Percentiles rank a stretch among this genome's conserved stretches.
Evolutionary conservation across 2,888 invertebrate genomes (phyloP).

Genomic region (Cephus pulcher): DNA sequence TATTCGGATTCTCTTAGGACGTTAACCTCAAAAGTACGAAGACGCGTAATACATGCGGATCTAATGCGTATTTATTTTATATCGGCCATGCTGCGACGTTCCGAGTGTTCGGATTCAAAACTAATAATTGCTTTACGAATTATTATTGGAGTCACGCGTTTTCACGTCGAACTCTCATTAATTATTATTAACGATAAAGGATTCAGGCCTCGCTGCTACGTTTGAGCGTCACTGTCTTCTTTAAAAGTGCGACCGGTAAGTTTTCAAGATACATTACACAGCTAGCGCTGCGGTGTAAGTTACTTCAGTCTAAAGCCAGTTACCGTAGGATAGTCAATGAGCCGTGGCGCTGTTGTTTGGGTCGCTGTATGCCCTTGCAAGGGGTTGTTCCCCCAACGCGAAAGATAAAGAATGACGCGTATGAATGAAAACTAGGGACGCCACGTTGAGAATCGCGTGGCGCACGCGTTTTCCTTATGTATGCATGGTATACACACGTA

Average conservation of each 20-base stretch:
- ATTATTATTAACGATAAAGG: background rate
- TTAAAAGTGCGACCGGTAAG: background rate
- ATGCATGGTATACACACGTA: background rate
- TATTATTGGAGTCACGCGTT: background rate
- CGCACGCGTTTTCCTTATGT: background rate
- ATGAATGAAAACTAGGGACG: background rate
- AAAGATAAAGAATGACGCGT: constrained; percentile 3
- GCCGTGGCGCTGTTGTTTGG: constrained; percentile 2
- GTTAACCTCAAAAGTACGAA: background rate
- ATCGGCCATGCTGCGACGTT: background rate
- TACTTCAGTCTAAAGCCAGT: background rate
- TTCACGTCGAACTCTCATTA: background rate
- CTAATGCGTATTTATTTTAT: background rate
- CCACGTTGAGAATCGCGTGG: background rate
- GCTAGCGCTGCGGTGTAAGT: background rate
- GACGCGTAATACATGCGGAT: background rate
- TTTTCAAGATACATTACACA: constrained; percentile 1
- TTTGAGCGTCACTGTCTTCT: background rate
- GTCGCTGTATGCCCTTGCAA: background rate
- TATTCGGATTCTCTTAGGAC: background rate
- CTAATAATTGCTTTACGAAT: background rate
- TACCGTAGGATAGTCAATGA: background rate
- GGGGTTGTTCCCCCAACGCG: background rate
- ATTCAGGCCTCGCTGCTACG: background rate
- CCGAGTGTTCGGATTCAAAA: background rate